Percentiles rank a stretch among this genome's conserved stretches.
These are phyloP conservation scores for Cirrhinus molitorella DNA, from an alignment of 2,797 vertebrate genomes.

Conservation along the genomic window DNA sequence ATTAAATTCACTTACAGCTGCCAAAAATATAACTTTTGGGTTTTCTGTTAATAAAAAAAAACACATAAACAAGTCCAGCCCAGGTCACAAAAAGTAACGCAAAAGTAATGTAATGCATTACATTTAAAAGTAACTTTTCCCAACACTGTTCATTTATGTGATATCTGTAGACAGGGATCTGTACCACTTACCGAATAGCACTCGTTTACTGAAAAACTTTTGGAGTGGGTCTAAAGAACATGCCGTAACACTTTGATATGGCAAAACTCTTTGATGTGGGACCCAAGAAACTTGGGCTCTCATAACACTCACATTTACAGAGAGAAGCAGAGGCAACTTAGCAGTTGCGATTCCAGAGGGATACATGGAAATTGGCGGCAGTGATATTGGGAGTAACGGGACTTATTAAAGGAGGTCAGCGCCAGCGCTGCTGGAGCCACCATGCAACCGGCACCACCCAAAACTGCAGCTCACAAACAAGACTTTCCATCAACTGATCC, in stretches of 20 bases:
- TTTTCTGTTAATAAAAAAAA: not conserved
- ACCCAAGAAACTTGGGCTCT: not conserved
- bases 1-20: not conserved
- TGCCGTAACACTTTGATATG: conserved; percentile 15
- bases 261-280: not conserved
- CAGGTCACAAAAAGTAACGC: no score
- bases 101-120: not conserved
- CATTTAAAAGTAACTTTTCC: not conserved
- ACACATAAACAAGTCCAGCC: not conserved
- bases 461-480: conserved; percentile 46
- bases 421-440: conserved; percentile 61
- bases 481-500: conserved; percentile 50
- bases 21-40: not conserved
- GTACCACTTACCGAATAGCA: not conserved
- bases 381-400: conserved; percentile 65
- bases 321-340: not conserved
- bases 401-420: conserved; percentile 65
- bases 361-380: conserved; percentile 57
- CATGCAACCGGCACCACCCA: conserved; percentile 63
- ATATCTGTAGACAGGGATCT: not conserved
- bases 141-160: not conserved
- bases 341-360: conserved; percentile 1
- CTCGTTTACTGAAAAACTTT: not conserved
- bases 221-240: not conserved
- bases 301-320: conserved; percentile 13